Percentiles rank a stretch among this genome's conserved stretches.
phyloP scores from a whole-genome alignment of 1,140 invertebrate genomes.

The Drosophila varians region DNA sequence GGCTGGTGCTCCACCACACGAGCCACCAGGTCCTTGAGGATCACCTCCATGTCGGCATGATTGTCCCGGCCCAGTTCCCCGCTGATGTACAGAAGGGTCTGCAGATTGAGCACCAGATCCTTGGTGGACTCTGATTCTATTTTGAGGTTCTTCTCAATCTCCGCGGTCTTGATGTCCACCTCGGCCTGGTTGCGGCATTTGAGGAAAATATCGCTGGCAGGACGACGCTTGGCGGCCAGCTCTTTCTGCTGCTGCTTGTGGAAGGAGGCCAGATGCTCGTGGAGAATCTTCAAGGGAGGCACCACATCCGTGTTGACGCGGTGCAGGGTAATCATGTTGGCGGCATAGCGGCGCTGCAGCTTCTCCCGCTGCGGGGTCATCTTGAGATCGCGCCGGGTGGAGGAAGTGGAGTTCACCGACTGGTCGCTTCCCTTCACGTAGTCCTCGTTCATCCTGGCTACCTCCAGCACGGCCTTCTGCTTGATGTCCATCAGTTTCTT shows the following conservation, averaged over 20 bases:
- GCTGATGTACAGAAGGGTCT: conserved; percentile 48
- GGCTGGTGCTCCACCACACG: conserved; percentile 17
- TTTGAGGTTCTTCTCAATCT: background rate
- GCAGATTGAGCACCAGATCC: conserved; percentile 32
- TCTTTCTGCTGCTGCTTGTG: conserved; percentile 1
- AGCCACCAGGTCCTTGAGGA: conserved; percentile 22
- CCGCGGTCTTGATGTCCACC: conserved; percentile 30
- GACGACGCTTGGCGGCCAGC: background rate
- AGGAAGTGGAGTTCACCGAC: background rate
- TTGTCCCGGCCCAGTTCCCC: conserved; percentile 33
- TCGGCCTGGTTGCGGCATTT: conserved; percentile 49
- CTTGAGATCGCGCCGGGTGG: conserved; percentile 36
- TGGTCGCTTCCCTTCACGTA: background rate
- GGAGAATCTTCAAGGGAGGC: conserved; percentile 24
- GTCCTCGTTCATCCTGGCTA: conserved; percentile 38
- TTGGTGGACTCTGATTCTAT: conserved; percentile 5
- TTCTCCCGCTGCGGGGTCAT: conserved; percentile 11
- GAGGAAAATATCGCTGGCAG: conserved; percentile 17
- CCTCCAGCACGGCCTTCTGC: conserved; percentile 24
- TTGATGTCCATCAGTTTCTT: conserved; percentile 27
- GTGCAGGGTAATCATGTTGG: conserved; percentile 41
- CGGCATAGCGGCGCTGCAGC: conserved; percentile 31
- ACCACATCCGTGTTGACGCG: conserved; percentile 44
- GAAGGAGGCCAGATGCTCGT: conserved; percentile 14
- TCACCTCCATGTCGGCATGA: conserved; percentile 21